These are phyloP conservation scores for Heliothis peltigera DNA, from an alignment of 2,888 invertebrate species.

Conservation along the genomic window DNA sequence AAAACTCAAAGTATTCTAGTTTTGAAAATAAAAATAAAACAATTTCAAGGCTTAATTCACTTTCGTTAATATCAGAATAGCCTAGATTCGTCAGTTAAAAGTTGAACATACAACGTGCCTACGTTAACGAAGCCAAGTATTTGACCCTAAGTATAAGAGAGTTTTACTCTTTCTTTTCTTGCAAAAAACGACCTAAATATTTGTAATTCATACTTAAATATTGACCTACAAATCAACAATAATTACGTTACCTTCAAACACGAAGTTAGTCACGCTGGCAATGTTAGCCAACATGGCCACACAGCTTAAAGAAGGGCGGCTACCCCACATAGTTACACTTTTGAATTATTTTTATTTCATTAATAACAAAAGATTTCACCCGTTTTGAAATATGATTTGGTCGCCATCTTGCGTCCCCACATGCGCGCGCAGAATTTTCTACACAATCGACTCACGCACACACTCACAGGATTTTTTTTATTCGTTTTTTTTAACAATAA, in stretches of 20 bases:
- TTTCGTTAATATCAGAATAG: too few species aligned
- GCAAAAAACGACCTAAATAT: constrained; percentile 19
- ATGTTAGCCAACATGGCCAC: constrained; percentile 85
- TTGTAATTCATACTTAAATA: constrained; percentile 41
- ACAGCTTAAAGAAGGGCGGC: constrained; percentile 68
- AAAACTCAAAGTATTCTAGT: too few species aligned
- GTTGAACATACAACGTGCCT: too few species aligned
- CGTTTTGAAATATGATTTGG: constrained; percentile 89
- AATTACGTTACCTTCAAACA: constrained; percentile 54
- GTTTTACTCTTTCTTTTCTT: not conserved
- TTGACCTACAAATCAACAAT: constrained; percentile 57
- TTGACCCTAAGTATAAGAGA: too few species aligned
- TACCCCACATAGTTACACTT: constrained; percentile 74
- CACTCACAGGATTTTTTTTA: constrained; percentile 54
- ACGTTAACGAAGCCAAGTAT: too few species aligned
- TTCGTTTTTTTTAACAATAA: constrained; percentile 70
- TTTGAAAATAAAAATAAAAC: too few species aligned
- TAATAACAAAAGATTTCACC: constrained; percentile 89
- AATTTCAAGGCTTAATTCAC: too few species aligned
- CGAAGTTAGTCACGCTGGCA: constrained; percentile 80
- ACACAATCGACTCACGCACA: constrained; percentile 60
- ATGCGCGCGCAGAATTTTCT: constrained; percentile 68
- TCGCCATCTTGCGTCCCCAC: constrained; percentile 83
- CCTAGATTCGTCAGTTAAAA: too few species aligned
- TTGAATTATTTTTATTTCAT: constrained; percentile 87